Evolutionary conservation across 2,888 invertebrate genomes (phyloP).

Genomic region (Acanthosoma haemorrhoidale): DNA sequence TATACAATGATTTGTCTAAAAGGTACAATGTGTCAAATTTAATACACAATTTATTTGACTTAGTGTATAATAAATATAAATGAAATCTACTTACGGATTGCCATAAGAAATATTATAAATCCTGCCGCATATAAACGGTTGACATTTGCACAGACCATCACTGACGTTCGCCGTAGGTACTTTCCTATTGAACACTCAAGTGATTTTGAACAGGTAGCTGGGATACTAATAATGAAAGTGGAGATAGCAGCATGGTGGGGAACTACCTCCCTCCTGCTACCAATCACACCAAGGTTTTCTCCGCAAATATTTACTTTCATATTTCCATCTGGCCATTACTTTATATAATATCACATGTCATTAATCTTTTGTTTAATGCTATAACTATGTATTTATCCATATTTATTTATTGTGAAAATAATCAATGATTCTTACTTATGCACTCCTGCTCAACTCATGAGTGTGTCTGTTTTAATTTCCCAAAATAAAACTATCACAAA

Average conservation of each 20-base stretch:
- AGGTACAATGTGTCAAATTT: neutral
- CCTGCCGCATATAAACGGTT: neutral
- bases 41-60: neutral
- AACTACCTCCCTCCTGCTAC: neutral
- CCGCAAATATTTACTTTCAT: too few relatives aligned
- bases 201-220: conserved; percentile 12
- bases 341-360: too few relatives aligned
- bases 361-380: too few relatives aligned
- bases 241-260: conserved; percentile 9
- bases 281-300: neutral
- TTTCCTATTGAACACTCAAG: neutral
- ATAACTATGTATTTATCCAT: too few relatives aligned
- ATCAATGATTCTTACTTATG: too few relatives aligned
- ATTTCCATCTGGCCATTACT: too few relatives aligned
- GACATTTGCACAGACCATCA: neutral
- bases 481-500: too few relatives aligned
- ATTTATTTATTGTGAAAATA: too few relatives aligned
- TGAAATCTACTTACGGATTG: neutral
- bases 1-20: too few relatives aligned
- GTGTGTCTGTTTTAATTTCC: too few relatives aligned
- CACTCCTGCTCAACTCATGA: too few relatives aligned
- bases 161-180: neutral
- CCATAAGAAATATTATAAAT: neutral
- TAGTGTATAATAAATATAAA: neutral
- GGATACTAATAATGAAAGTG: neutral